phyloP scores from a whole-genome alignment of 2,797 vertebrate species.

The Cryptoprocta ferox region DNA sequence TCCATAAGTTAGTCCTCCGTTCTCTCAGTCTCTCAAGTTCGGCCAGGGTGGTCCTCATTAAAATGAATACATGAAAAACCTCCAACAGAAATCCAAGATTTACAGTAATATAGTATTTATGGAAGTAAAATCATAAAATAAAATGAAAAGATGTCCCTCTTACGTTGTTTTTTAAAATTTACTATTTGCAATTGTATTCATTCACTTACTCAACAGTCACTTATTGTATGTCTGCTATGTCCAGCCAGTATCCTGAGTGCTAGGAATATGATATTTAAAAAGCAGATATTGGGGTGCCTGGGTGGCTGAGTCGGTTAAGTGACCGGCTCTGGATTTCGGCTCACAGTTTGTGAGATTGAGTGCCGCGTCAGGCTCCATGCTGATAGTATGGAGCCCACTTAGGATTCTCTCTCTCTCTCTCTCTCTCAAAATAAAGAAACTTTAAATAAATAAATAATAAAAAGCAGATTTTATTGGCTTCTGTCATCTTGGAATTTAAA shows the following conservation, averaged over 20 bases:
- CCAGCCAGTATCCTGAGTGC: background rate
- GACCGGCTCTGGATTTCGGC: too few relatives aligned
- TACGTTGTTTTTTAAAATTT: background rate
- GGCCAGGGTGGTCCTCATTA: conserved; percentile 73
- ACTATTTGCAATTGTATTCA: conserved; percentile 31
- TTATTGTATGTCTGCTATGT: background rate
- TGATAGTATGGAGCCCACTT: too few relatives aligned
- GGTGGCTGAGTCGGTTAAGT: too few relatives aligned
- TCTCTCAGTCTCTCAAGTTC: conserved; percentile 59
- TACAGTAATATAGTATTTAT: conserved; percentile 28
- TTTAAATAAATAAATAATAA: too few relatives aligned
- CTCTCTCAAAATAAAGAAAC: too few relatives aligned
- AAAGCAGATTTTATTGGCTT: background rate
- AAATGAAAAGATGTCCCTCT: conserved; percentile 45
- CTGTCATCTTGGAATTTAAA: conserved; percentile 29
- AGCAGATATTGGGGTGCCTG: background rate
- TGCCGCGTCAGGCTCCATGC: too few relatives aligned
- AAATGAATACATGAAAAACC: conserved; percentile 57
- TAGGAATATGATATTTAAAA: background rate
- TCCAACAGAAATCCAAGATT: conserved; percentile 48
- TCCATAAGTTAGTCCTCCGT: conserved; percentile 41
- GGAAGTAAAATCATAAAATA: conserved; percentile 53
- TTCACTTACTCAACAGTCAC: background rate
- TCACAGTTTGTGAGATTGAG: too few relatives aligned
- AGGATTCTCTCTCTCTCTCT: too few relatives aligned